Evolutionary conservation across 2,888 invertebrate genomes (phyloP).

Genomic region (Caenorhabditis angaria): DNA sequence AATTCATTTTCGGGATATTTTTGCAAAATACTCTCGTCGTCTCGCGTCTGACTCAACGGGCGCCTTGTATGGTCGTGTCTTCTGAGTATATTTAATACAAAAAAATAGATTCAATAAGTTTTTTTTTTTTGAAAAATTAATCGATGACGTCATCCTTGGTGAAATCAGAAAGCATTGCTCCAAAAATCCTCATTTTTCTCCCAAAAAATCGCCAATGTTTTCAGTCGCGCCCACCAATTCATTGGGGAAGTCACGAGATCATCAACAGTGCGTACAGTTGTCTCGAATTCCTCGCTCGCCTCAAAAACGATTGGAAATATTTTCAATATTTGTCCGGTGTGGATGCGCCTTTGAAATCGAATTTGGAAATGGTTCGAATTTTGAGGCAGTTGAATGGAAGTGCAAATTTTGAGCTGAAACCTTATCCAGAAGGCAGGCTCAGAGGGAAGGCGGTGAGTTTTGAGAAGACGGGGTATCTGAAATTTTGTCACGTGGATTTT

Average conservation of each 20-base stretch:
- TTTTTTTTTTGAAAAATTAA: no score
- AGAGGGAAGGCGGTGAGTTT: constrained; percentile 35
- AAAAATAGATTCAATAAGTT: no score
- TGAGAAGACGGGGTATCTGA: no score
- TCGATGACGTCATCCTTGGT: no score
- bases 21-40: no score
- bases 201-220: no score
- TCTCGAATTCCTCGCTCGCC: constrained; percentile 35
- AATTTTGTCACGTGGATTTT: neutral
- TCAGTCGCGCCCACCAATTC: constrained; percentile 42
- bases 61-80: no score
- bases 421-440: constrained; percentile 18
- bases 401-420: constrained; percentile 38
- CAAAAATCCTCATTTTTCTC: no score
- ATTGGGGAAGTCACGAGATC: constrained; percentile 50
- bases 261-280: constrained; percentile 44
- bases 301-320: constrained; percentile 41
- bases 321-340: constrained; percentile 50
- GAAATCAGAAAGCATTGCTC: no score
- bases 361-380: constrained; percentile 50
- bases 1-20: no score
- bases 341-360: constrained; percentile 49
- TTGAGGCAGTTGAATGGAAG: constrained; percentile 44
- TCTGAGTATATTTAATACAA: no score
- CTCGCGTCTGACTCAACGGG: no score